Base-by-base conservation (phyloP, 2,113 vertebrate species). In the Caretta caretta region DNA sequence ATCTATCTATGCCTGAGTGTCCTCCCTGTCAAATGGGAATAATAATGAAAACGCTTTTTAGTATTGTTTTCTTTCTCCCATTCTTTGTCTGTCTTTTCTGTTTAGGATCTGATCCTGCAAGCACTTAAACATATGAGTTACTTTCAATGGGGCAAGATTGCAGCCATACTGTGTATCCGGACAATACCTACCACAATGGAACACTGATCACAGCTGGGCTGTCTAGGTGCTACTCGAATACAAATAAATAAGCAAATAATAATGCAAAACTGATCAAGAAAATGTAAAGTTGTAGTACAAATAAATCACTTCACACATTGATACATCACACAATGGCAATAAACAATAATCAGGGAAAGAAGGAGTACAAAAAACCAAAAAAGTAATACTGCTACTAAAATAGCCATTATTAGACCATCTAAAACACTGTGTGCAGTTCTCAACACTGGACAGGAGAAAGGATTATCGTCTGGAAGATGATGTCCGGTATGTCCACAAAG, bases 261-360 rank as follows among this genome's bases (percentile, higher is more conserved):
- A 88, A 56, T 79, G 20, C 0, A 38, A 20, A 8, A 8, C 14
- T 80, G 25, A 3, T 31, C 59, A 31, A 62, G 17, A 72, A 72
- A 38, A 38, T 11, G n/a, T 22, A 72, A 72, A 72, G 6, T 83
- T 90, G 83, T 62, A 89, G 5, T 1, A 0, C 56, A 86, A 57
- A 94, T 65, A 95, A 97, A 92, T 79, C 0, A 85, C 59, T 83
- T 93, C 5, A 53, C 84, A 1, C 76, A 78, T 87, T 80, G 78
- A 89, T 80, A 84, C 25, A 78, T 6, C 2, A 50, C n/a, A 31
- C 6, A 89, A 69, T 3, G 92, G 85, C 90, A 93, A 62, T 42
- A 88, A 87, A 62, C 59, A 83, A 10, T 1, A 5, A 88, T 88
- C 35, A n/a, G 88, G 11, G 59, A 62, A 65, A 53, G 17, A 78